These are phyloP conservation scores for Trichopoda pennipes DNA, from an alignment of 2,888 invertebrate species.

Conservation along the genomic window DNA sequence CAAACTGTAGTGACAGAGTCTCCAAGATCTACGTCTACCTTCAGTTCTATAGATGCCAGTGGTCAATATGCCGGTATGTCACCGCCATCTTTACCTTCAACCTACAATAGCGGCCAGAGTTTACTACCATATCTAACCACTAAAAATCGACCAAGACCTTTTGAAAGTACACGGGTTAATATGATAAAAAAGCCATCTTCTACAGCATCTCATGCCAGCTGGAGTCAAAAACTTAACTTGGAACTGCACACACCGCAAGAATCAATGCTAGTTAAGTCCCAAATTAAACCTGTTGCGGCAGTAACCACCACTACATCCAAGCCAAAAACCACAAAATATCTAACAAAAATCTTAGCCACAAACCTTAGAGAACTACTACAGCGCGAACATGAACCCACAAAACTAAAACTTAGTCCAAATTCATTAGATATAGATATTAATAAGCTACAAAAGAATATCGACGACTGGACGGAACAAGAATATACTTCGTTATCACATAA, in stretches of 20 bases:
- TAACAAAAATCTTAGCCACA: constrained; percentile 80
- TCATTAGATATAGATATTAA: constrained; percentile 84
- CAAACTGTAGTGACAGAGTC: constrained; percentile 71
- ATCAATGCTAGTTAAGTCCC: constrained; percentile 80
- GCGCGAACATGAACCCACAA: constrained; percentile 79
- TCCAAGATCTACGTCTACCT: constrained; percentile 78
- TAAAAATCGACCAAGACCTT: constrained; percentile 83
- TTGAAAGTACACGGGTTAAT: constrained; percentile 78
- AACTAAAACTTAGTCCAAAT: constrained; percentile 67
- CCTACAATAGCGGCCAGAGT: constrained; percentile 82
- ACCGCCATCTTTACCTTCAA: constrained; percentile 73
- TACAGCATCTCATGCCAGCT: constrained; percentile 76
- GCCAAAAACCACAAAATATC: constrained; percentile 77
- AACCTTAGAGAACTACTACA: constrained; percentile 82
- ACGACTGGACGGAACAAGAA: constrained; percentile 91
- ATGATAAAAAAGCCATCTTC: constrained; percentile 63
- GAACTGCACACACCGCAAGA: constrained; percentile 83
- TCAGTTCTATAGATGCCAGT: constrained; percentile 79
- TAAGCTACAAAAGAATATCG: constrained; percentile 90
- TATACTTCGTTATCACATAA: constrained; percentile 83
- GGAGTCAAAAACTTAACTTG: constrained; percentile 74
- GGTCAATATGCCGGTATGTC: constrained; percentile 78
- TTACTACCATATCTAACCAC: constrained; percentile 89
- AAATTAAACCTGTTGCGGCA: constrained; percentile 74
- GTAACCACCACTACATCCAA: constrained; percentile 70